These are phyloP conservation scores for Lithobates sylvaticus DNA, from an alignment of 2,797 vertebrate genomes.

Conservation along the genomic window DNA sequence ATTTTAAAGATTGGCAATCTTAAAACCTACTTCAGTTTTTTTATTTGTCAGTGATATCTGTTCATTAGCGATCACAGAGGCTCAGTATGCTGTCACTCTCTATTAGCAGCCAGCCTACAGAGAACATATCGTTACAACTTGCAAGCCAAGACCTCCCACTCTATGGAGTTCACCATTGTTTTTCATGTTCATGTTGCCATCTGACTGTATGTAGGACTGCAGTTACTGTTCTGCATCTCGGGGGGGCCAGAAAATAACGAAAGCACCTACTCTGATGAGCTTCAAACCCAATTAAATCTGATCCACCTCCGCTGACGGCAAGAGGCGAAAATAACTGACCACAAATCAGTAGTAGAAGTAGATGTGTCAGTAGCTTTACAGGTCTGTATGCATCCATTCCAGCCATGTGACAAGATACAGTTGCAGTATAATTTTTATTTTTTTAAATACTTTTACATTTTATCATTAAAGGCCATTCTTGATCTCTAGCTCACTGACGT, in stretches of 20 bases:
- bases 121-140: constrained; percentile 44
- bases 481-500: no score
- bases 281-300: neutral
- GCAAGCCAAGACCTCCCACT: constrained; percentile 38
- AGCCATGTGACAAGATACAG: no score
- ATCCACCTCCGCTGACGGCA: no score
- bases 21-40: neutral
- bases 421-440: no score
- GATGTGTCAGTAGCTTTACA: no score
- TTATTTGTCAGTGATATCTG: neutral
- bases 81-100: neutral
- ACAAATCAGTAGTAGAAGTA: no score
- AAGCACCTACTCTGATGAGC: neutral
- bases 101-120: constrained; percentile 17
- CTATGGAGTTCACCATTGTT: constrained; percentile 39
- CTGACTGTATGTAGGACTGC: constrained; percentile 25
- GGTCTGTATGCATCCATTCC: no score
- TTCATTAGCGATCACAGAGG: neutral
- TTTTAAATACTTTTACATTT: no score
- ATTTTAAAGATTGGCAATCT: neutral
- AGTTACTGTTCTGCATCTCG: neutral
- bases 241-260: neutral
- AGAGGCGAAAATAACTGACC: no score
- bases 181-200: constrained; percentile 24
- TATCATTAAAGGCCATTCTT: no score